These are phyloP conservation scores for Pygocentrus nattereri DNA, from an alignment of 2,797 vertebrate species.

Conservation along the genomic window DNA sequence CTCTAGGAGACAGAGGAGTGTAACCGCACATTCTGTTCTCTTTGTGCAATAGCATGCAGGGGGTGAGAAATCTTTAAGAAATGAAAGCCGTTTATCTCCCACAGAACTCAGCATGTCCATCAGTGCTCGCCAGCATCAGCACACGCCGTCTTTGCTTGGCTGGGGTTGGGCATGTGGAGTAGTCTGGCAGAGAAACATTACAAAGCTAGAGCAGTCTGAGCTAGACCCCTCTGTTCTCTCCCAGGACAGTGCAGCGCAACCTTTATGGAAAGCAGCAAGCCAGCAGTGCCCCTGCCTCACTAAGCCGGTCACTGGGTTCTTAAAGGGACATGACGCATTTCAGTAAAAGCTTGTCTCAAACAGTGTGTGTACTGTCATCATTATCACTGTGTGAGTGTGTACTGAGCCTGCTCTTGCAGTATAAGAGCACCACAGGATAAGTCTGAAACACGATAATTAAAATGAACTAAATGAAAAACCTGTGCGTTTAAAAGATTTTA, in stretches of 20 bases:
- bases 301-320: not conserved
- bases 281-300: not conserved
- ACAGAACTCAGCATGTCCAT: constrained; percentile 30
- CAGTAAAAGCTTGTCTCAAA: not conserved
- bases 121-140: constrained; percentile 26
- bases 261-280: constrained; percentile 10
- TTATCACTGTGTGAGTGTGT: not conserved
- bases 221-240: not conserved
- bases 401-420: not conserved
- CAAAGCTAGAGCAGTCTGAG: constrained; percentile 13
- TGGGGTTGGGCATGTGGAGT: constrained; percentile 6
- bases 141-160: constrained; percentile 28
- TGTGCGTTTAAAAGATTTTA: too few species aligned
- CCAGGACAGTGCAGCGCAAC: not conserved
- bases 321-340: not conserved
- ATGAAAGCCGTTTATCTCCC: constrained; percentile 61
- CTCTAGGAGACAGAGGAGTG: constrained; percentile 46
- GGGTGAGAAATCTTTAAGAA: constrained; percentile 44
- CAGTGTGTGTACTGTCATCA: not conserved
- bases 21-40: constrained; percentile 56
- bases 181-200: not conserved
- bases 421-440: not conserved
- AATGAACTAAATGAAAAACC: too few species aligned
- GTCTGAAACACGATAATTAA: not conserved
- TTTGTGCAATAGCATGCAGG: constrained; percentile 28